Percentiles rank a stretch among this genome's conserved stretches.
phyloP scores from a whole-genome alignment of 2,888 invertebrate species.

The Alloscopus bannaensis region DNA sequence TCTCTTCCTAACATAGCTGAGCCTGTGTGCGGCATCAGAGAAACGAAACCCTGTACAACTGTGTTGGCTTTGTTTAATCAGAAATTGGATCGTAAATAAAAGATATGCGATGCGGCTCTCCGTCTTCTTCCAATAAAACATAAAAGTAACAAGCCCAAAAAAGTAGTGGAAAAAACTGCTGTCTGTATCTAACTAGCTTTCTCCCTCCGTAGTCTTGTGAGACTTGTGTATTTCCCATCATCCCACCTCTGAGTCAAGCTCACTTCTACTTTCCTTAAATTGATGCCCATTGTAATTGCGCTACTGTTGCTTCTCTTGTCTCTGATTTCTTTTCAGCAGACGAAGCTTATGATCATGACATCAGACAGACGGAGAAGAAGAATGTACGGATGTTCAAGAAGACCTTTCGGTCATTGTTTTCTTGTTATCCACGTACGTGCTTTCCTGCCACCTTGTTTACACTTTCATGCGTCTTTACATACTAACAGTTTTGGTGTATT shows the following conservation, averaged over 20 bases:
- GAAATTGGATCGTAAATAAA: constrained; percentile 56
- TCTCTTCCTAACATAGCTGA: too few species aligned
- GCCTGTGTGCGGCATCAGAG: too few species aligned
- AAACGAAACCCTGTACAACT: too few species aligned
- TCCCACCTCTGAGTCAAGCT: constrained; percentile 29
- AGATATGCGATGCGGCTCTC: constrained; percentile 44
- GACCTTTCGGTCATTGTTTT: not conserved
- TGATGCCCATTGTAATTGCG: constrained; percentile 49
- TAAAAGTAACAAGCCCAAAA: not conserved
- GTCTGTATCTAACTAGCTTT: not conserved
- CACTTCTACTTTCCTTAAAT: constrained; percentile 46
- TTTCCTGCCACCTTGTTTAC: constrained; percentile 33
- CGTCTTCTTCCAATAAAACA: constrained; percentile 21
- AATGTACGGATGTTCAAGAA: too few species aligned
- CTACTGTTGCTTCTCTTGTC: not conserved
- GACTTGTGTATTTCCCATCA: not conserved
- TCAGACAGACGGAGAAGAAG: too few species aligned
- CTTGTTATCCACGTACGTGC: constrained; percentile 17
- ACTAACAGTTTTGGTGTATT: not conserved
- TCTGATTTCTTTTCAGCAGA: constrained; percentile 18
- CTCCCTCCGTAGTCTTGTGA: too few species aligned
- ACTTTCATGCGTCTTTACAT: constrained; percentile 46
- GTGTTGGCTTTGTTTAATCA: constrained; percentile 37
- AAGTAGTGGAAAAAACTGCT: not conserved
- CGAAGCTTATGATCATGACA: too few species aligned